Conservation (phyloP, 2,113 vertebrate genomes). For the Suncus etruscus region DNA sequence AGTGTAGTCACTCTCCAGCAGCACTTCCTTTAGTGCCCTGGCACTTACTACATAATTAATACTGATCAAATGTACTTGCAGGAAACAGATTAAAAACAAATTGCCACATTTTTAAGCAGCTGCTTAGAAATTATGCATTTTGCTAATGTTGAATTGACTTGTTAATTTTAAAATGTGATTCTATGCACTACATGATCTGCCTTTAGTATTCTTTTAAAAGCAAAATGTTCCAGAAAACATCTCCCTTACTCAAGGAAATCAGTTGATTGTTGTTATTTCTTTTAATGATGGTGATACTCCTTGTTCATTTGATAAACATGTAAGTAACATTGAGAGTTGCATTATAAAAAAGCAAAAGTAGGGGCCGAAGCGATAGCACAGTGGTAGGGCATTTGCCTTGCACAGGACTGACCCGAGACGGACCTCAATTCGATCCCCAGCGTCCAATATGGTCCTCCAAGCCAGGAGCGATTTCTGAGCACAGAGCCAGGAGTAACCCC, state of each 20-base stretch:
- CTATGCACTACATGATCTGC: conserved; percentile 41
- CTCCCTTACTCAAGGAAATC: conserved; percentile 48
- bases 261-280: conserved; percentile 31
- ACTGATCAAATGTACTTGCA: conserved; percentile 49
- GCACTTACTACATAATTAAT: conserved; percentile 63
- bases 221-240: conserved; percentile 16
- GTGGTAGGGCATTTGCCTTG: no score
- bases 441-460: no score
- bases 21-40: conserved; percentile 49
- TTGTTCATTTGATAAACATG: conserved; percentile 7
- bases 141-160: conserved; percentile 55
- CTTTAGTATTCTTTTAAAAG: conserved; percentile 68
- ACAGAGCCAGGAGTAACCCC: no score
- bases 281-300: conserved; percentile 20
- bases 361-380: no score
- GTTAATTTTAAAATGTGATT: conserved; percentile 60
- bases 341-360: no score
- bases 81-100: conserved; percentile 59
- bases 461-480: no score
- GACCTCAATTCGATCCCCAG: no score
- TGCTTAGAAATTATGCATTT: conserved; percentile 51
- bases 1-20: conserved; percentile 1
- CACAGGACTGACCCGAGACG: no score
- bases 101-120: conserved; percentile 51
- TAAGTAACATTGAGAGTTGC: not conserved